Conservation (phyloP, 2,888 invertebrate species). For the Anticlea derivata region DNA sequence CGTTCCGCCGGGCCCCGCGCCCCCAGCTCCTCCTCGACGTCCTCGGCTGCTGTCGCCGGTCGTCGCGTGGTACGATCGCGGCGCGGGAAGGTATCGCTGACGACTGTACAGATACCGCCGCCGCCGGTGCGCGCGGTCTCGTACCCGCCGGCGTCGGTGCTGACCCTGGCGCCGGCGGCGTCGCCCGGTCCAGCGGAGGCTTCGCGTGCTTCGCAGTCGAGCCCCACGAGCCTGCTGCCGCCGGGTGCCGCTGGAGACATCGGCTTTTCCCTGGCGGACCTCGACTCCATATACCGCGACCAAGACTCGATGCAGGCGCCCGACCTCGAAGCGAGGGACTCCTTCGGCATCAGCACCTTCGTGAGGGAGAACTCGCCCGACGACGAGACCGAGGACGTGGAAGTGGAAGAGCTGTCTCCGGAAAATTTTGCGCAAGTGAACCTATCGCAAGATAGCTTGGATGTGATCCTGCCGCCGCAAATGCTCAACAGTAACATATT, state of each 20-base stretch:
- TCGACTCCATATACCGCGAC: conserved; percentile 62
- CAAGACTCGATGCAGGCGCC: conserved; percentile 38
- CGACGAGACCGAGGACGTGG: conserved; percentile 10
- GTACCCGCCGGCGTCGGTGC: background rate
- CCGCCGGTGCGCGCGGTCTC: background rate
- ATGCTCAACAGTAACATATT: conserved; percentile 37
- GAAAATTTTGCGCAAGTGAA: conserved; percentile 18
- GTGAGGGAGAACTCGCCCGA: background rate
- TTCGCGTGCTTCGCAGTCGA: conserved; percentile 92
- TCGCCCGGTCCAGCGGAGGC: conserved; percentile 17
- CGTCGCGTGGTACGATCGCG: too few species aligned
- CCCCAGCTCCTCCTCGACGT: background rate
- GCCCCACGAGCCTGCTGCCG: conserved; percentile 69
- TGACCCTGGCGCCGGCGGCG: background rate
- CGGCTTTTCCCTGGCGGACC: conserved; percentile 58
- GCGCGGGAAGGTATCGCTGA: background rate
- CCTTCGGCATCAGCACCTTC: background rate
- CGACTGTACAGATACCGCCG: background rate
- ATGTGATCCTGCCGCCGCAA: conserved; percentile 30
- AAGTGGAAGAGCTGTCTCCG: conserved; percentile 17
- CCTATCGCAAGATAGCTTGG: conserved; percentile 17
- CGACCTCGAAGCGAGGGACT: background rate
- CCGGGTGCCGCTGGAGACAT: conserved; percentile 46
- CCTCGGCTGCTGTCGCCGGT: background rate
- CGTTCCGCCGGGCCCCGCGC: background rate